phyloP scores from a whole-genome alignment of 1,140 invertebrate species.

The Camponotus vicinus region DNA sequence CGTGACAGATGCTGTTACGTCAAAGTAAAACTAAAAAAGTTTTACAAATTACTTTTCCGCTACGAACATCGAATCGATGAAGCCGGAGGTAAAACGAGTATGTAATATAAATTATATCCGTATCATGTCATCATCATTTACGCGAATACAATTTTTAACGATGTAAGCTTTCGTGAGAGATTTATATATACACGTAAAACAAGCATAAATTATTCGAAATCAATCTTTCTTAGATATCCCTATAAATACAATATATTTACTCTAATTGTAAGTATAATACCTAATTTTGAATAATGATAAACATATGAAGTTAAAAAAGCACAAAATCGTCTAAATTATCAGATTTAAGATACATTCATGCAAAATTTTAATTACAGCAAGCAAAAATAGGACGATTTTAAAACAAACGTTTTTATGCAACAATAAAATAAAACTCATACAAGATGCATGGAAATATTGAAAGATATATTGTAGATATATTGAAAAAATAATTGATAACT shows the following conservation, averaged over 20 bases:
- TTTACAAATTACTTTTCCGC: constrained; percentile 29
- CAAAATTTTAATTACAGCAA: background rate
- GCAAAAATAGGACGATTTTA: background rate
- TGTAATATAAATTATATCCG: constrained; percentile 19
- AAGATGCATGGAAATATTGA: background rate
- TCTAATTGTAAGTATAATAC: background rate
- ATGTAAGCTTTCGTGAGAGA: background rate
- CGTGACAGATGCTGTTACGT: constrained; percentile 24
- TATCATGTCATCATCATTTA: background rate
- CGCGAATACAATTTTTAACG: constrained; percentile 15
- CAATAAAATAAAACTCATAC: background rate
- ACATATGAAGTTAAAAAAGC: background rate
- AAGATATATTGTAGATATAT: background rate
- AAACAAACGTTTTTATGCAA: background rate
- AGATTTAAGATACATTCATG: constrained; percentile 20
- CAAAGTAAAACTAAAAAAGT: constrained; percentile 35
- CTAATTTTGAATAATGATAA: background rate
- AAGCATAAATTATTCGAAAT: background rate
- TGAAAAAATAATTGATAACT: background rate
- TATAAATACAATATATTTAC: background rate
- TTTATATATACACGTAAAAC: background rate
- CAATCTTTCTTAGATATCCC: background rate
- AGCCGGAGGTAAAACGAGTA: background rate
- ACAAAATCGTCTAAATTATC: background rate
- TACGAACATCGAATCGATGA: constrained; percentile 12